phyloP scores from a whole-genome alignment of 1,140 invertebrate species.

The Yoshiicerus persimilis region DNA sequence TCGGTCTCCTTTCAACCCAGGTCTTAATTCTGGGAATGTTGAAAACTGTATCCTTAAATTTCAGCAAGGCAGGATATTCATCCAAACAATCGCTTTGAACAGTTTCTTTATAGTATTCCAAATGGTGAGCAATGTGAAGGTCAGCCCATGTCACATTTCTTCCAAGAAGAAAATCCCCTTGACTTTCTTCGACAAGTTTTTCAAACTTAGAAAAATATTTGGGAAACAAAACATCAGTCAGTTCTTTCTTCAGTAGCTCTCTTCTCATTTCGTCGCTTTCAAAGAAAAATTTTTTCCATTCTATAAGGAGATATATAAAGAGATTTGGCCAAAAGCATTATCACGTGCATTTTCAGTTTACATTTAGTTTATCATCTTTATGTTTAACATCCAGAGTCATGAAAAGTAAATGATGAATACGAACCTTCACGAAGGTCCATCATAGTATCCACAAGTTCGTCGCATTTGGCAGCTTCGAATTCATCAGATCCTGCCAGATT shows the following conservation, averaged over 20 bases:
- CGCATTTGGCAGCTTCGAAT: slow-evolving; percentile 65
- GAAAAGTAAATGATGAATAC: not conserved
- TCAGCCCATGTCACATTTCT: slow-evolving; percentile 33
- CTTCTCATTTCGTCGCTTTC: not conserved
- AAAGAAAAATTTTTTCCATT: not conserved
- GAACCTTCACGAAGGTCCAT: not conserved
- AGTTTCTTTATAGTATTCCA: not conserved
- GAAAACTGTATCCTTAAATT: not conserved
- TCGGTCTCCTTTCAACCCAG: slow-evolving; percentile 6
- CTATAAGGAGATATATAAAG: not conserved
- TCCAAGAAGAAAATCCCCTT: slow-evolving; percentile 8
- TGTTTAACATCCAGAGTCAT: not conserved
- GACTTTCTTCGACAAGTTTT: not conserved
- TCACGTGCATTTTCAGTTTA: not conserved
- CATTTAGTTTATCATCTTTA: not conserved
- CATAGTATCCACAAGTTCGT: slow-evolving; percentile 57
- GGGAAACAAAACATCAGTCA: not conserved
- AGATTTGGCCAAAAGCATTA: not conserved
- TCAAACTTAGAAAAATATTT: slow-evolving; percentile 8
- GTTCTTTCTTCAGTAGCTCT: not conserved
- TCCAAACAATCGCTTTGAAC: not conserved
- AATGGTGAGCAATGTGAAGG: too few species aligned
- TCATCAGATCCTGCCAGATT: slow-evolving; percentile 63
- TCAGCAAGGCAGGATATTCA: not conserved
- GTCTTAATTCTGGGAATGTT: not conserved